Base-by-base conservation (phyloP, 35 echinoderm and acorn worm species). In the Apostichopus parvimensis region DNA sequence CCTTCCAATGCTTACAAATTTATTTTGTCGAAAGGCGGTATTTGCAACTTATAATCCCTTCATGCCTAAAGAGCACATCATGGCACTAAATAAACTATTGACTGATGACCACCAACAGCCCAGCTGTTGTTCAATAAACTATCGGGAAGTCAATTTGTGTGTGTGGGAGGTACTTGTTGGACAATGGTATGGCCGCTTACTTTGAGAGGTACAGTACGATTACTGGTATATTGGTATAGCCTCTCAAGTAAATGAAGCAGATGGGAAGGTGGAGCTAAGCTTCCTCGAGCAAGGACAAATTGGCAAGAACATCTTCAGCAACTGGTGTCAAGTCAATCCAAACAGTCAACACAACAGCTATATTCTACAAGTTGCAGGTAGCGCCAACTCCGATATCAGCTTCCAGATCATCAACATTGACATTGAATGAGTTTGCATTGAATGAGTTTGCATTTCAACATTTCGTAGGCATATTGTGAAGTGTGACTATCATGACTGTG, bases 381-480 rank as follows among this genome's bases (percentile, higher is more conserved):
- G 62, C 62, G 8, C 62, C 62, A 65, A 65, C 62, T 65, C 62
- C 62, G 15, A 65, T 65, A 65, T 65, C 62, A 65, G 62, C 62
- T 65, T 65, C 62, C 62, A 65, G 62, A 65, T 65, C 62, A 65
- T 78, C 76, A 78, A 78, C 18, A 21, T 78, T 78, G 6, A 78
- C 76, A 78, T 78, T 78, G 20, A 78, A 78, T 78, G 76, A 78
- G 76, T 78, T 78, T 17, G 10, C 76, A 11, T 78, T 78, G 20
- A 78, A 78, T 78, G 76, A 78, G 76, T 78, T 78, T 17, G 10
- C 76, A 11, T 78, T 78, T 78, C 2, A 78, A 21, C 76, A 78
- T 78, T 78, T 5, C 20, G 76, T 78, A 78, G 76, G 76, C 6
- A 3, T 78, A 1, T 78, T 65, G 8, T 65, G 28, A 1, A 34